Conservation (phyloP, 1,140 invertebrate species). For the Drosophila mauritiana region DNA sequence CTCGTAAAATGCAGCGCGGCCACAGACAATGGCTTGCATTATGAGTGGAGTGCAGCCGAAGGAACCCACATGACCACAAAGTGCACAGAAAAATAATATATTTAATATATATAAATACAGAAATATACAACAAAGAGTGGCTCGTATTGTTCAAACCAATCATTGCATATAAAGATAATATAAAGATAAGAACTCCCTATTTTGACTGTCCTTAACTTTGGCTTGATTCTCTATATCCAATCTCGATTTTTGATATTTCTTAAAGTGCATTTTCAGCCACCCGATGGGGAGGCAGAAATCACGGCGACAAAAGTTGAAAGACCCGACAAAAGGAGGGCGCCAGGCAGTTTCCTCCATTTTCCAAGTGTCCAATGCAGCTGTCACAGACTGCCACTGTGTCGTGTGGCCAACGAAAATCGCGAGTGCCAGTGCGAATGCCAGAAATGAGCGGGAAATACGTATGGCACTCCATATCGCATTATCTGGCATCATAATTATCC, state of each 20-base stretch:
- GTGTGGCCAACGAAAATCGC: slow-evolving; percentile 60
- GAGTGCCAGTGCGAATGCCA: slow-evolving; percentile 31
- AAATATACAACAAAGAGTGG: too few species aligned
- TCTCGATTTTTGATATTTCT: not conserved
- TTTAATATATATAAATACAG: not conserved
- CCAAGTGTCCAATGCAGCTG: slow-evolving; percentile 74
- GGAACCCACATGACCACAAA: slow-evolving; percentile 38
- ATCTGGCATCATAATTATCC: slow-evolving; percentile 82
- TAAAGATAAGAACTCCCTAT: too few species aligned
- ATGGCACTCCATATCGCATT: slow-evolving; percentile 75
- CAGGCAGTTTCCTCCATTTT: slow-evolving; percentile 38
- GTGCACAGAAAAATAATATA: not conserved
- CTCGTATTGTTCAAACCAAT: too few species aligned
- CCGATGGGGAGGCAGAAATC: slow-evolving; percentile 56
- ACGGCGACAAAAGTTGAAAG: slow-evolving; percentile 72
- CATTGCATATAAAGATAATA: too few species aligned
- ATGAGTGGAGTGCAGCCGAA: slow-evolving; percentile 47
- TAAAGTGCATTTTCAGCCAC: slow-evolving; percentile 1
- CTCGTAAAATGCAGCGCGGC: slow-evolving; percentile 64
- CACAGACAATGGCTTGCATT: slow-evolving; percentile 70
- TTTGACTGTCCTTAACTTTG: too few species aligned
- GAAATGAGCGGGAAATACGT: slow-evolving; percentile 65
- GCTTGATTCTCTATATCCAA: too few species aligned
- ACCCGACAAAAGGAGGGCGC: slow-evolving; percentile 60
- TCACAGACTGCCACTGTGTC: slow-evolving; percentile 74